Evolutionary conservation across 2,797 vertebrate genomes (phyloP).

Genomic region (Centropyge bicolor): DNA sequence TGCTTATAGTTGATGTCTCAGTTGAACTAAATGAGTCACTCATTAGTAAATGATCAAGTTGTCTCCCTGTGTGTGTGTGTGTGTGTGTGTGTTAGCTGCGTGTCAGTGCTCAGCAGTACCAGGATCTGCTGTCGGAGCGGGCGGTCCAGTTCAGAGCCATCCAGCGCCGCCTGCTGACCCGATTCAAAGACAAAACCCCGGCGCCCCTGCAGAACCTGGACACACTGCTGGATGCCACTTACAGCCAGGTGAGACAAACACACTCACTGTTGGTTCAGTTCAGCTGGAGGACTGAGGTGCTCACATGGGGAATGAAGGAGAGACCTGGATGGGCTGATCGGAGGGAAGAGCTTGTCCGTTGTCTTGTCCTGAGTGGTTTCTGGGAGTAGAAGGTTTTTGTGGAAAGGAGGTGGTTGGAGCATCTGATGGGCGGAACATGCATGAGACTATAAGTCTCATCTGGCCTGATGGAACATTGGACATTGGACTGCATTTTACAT

Average conservation of each 20-base stretch:
- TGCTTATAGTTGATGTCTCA: neutral
- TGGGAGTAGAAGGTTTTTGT: neutral
- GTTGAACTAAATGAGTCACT: neutral
- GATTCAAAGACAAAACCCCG: constrained; percentile 98
- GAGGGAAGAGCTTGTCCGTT: neutral
- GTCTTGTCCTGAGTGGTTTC: neutral
- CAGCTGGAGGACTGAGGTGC: neutral
- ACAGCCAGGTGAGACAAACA: constrained; percentile 89
- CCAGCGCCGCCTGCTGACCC: constrained; percentile 92
- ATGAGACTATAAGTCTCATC: neutral
- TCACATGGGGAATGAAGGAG: neutral
- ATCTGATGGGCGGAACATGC: neutral
- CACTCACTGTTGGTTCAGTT: constrained; percentile 1
- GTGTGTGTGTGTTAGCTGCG: constrained; percentile 86
- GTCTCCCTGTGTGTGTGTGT: neutral
- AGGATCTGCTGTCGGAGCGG: constrained; percentile 93
- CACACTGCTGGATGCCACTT: constrained; percentile 95
- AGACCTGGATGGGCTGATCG: neutral
- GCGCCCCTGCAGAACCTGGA: constrained; percentile 96
- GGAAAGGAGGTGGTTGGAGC: neutral
- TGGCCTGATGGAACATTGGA: neutral
- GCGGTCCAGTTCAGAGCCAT: constrained; percentile 96
- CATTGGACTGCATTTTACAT: neutral
- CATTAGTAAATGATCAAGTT: too few species aligned
- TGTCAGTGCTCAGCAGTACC: constrained; percentile 90